These are phyloP conservation scores for Hymenopus coronatus DNA, from an alignment of 2,888 invertebrate species.

Conservation along the genomic window DNA sequence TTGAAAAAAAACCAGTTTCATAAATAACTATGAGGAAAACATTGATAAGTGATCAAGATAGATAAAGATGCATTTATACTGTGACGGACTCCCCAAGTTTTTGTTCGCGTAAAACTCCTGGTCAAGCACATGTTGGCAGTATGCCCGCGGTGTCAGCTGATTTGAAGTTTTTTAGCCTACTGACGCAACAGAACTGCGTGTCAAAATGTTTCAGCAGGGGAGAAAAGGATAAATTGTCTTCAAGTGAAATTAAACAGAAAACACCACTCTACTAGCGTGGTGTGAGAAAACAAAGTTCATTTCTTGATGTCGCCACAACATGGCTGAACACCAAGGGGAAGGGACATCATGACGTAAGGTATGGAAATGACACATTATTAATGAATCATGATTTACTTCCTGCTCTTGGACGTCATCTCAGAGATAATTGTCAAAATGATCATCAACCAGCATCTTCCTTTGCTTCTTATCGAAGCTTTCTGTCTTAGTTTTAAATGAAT, in stretches of 20 bases:
- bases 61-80: not conserved
- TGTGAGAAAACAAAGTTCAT: not conserved
- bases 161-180: not conserved
- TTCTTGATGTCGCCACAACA: not conserved
- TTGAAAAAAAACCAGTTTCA: no score
- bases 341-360: not conserved
- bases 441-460: no score
- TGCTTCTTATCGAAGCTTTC: no score
- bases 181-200: not conserved
- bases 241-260: no score
- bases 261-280: no score
- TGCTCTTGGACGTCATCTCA: not conserved
- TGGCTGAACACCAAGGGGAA: not conserved
- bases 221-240: no score
- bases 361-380: not conserved
- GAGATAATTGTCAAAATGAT: not conserved
- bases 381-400: not conserved
- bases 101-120: not conserved
- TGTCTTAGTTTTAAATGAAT: no score
- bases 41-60: not conserved
- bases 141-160: not conserved
- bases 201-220: no score
- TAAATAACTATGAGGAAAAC: not conserved
- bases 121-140: not conserved
- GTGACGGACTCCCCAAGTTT: not conserved